phyloP scores from a whole-genome alignment of 2,113 vertebrate genomes.

The Chinchilla lanigera region DNA sequence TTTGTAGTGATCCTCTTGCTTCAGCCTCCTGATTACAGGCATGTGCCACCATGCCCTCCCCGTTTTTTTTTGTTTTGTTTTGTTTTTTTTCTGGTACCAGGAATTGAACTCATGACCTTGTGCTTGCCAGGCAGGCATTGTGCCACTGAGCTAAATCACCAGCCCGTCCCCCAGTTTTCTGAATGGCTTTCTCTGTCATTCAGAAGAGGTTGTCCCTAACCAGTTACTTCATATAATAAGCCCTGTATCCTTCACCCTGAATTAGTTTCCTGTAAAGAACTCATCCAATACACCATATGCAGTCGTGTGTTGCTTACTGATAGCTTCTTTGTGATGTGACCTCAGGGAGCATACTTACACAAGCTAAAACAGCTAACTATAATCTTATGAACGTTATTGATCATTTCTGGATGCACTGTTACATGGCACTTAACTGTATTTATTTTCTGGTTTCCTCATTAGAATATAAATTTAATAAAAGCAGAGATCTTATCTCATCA shows the following conservation, averaged over 20 bases:
- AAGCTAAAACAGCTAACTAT: neutral
- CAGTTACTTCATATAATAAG: neutral
- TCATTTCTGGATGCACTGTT: neutral
- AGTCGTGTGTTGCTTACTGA: neutral
- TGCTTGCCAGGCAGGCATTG: too few species aligned
- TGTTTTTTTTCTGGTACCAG: too few species aligned
- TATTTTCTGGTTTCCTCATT: neutral
- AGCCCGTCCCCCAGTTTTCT: neutral
- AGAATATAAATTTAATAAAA: constrained; percentile 21
- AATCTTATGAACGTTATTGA: neutral
- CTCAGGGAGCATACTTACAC: neutral
- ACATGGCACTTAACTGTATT: neutral
- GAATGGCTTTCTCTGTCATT: neutral
- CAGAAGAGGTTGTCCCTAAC: neutral
- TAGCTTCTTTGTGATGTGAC: neutral
- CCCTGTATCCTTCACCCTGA: neutral
- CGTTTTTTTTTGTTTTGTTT: too few species aligned
- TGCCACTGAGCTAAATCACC: too few species aligned
- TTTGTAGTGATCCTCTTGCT: neutral
- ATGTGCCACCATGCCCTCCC: neutral
- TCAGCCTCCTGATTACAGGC: neutral
- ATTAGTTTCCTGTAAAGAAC: neutral
- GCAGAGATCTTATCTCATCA: neutral
- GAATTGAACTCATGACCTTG: too few species aligned
- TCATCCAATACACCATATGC: neutral